Conservation (phyloP, 53 echinoderm and acorn worm species). For the Mesocentrotus franciscanus region DNA sequence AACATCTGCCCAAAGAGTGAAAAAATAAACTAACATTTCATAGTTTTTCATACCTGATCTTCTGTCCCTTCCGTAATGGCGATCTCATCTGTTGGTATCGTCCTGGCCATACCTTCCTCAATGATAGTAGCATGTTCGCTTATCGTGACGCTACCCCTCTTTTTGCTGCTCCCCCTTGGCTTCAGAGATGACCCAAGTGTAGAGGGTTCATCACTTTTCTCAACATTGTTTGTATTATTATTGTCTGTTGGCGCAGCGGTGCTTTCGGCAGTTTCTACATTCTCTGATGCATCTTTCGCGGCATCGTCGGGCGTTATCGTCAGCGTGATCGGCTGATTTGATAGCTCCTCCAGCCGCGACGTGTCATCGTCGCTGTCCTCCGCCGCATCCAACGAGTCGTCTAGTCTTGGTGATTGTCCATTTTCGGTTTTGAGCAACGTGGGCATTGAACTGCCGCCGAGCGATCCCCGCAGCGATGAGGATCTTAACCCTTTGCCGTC, state of each 20-base stretch:
- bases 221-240: constrained; percentile 68
- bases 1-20: no score
- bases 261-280: constrained; percentile 7
- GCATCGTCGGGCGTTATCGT: constrained; percentile 62
- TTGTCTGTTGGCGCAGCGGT: constrained; percentile 62
- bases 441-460: constrained; percentile 20
- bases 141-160: constrained; percentile 90
- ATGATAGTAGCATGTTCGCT: constrained; percentile 90
- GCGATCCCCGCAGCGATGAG: constrained; percentile 60
- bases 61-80: constrained; percentile 70
- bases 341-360: constrained; percentile 48
- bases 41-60: constrained; percentile 70
- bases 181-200: constrained; percentile 32
- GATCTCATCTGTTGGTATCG: constrained; percentile 69
- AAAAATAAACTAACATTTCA: no score
- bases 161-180: constrained; percentile 66
- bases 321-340: constrained; percentile 70
- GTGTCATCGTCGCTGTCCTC: constrained; percentile 75
- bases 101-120: constrained; percentile 71
- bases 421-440: constrained; percentile 50
- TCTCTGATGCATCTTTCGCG: constrained; percentile 51
- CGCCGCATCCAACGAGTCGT: not conserved
- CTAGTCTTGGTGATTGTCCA: constrained; percentile 34
- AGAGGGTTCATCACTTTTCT: constrained; percentile 56
- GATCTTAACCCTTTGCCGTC: constrained; percentile 65